Evolutionary conservation across 1,140 invertebrate genomes (phyloP).

Genomic region (Panagrolaimus sp.): DNA sequence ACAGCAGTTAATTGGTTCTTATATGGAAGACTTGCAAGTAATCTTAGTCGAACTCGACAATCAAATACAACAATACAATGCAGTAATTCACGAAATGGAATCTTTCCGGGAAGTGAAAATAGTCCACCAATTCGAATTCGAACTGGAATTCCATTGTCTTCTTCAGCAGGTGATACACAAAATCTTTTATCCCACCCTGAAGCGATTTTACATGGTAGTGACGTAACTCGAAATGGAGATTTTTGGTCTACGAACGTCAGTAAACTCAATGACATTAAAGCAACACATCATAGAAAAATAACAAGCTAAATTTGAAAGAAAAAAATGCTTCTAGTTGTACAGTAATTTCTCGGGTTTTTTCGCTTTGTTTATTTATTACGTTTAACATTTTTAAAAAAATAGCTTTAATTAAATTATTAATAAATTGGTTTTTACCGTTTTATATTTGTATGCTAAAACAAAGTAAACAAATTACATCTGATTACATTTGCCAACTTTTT

Average conservation of each 20-base stretch:
- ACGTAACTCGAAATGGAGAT: not conserved
- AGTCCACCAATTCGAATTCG: conserved; percentile 1
- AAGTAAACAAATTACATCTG: too few species aligned
- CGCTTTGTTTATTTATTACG: too few species aligned
- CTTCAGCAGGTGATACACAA: conserved; percentile 1
- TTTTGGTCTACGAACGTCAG: not conserved
- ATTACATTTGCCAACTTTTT: too few species aligned
- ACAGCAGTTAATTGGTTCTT: conserved; percentile 20
- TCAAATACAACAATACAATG: not conserved
- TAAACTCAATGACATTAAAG: too few species aligned
- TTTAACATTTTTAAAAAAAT: too few species aligned
- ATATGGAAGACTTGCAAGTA: conserved; percentile 14
- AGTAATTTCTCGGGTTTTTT: too few species aligned
- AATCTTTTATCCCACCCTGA: not conserved
- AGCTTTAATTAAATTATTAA: too few species aligned
- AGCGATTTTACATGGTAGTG: not conserved
- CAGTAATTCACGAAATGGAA: conserved; percentile 9
- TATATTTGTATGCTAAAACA: too few species aligned
- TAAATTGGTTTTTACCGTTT: too few species aligned
- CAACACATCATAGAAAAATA: too few species aligned
- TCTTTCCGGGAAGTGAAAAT: not conserved
- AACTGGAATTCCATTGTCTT: not conserved
- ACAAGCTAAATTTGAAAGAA: too few species aligned
- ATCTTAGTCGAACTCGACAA: not conserved
- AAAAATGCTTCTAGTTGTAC: too few species aligned